Base-by-base conservation (phyloP, 1,140 invertebrate species). In the Chrysopa pallens region DNA sequence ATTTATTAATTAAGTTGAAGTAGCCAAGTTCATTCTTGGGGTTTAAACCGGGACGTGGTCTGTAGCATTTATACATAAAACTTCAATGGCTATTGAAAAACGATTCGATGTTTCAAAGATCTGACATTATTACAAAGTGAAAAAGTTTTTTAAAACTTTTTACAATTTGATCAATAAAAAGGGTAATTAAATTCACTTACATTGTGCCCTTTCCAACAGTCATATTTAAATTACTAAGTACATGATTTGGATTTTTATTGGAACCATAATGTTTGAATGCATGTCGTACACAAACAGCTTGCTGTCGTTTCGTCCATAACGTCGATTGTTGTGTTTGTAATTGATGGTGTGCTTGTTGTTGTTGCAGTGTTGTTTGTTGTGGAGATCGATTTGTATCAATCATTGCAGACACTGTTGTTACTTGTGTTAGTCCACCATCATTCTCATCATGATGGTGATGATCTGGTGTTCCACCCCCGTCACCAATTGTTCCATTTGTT, bases 171-270 rank as follows among this genome's bases (percentile, higher is more conserved):
- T n/a, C n/a, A n/a, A n/a, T n/a, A n/a, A n/a, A n/a, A n/a, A n/a
- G n/a, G n/a, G n/a, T n/a, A 23, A 23, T 23, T 23, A 5, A 23
- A 23, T 36, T 11, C 46, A 79, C 81, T 82, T 68, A 90, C 85
- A 92, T 93, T 36, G 83, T 75, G 41, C 88, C 88, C 58, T 89
- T 88, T 36, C 80, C 78, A 11, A 93, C 88, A 11, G 84, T 88
- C 81, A 92, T 87, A 53, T 87, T 87, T 23, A 92, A 69, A 27
- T 84, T 78, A 54, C 84, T 81, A 13, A 94, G 66, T 7, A 92
- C 84, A 29, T 84, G 67, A 49, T 88, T 81, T n/a, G 84, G 82
- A 55, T 80, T 85, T 40, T 75, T 84, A 46, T 80, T 76, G 29
- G 78, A 69, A 6, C 87, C 87, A 58, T 92, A 92, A 54, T 75